Conservation (phyloP, 2,888 invertebrate species). For the Anodontia alba region DNA sequence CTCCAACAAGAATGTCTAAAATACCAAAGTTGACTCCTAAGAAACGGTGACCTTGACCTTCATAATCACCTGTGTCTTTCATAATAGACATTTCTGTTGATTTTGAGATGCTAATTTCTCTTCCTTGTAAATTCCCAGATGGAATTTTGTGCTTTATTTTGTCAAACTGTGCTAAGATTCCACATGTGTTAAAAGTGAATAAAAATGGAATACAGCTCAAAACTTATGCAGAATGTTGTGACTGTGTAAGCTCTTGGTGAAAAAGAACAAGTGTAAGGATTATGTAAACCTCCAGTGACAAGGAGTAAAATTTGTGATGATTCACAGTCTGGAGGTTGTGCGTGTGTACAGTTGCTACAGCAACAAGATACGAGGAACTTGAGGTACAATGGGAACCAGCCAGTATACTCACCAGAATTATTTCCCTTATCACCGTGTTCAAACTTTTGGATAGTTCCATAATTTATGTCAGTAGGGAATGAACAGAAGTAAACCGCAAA, state of each 20-base stretch:
- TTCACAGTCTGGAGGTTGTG: background rate
- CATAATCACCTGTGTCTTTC: conserved; percentile 42
- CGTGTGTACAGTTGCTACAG: too few relatives aligned
- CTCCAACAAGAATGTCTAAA: conserved; percentile 75
- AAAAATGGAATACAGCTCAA: background rate
- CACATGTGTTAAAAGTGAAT: background rate
- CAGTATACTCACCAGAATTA: too few relatives aligned
- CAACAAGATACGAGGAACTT: too few relatives aligned
- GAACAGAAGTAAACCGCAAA: too few relatives aligned
- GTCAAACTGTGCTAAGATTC: background rate
- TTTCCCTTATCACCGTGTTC: too few relatives aligned
- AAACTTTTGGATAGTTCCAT: too few relatives aligned
- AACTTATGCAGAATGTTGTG: background rate
- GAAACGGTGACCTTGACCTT: conserved; percentile 51
- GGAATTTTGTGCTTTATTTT: background rate
- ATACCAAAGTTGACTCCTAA: conserved; percentile 78
- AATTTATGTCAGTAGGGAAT: too few relatives aligned
- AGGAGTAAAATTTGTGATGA: background rate
- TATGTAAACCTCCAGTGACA: too few relatives aligned
- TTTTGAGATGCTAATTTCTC: background rate
- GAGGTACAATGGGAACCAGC: too few relatives aligned
- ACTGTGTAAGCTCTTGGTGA: background rate
- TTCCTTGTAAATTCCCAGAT: background rate
- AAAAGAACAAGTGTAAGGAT: too few relatives aligned
- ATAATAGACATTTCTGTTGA: conserved; percentile 17